These are phyloP conservation scores for Carassius gibelio DNA, from an alignment of 2,113 vertebrate genomes.

Conservation along the genomic window DNA sequence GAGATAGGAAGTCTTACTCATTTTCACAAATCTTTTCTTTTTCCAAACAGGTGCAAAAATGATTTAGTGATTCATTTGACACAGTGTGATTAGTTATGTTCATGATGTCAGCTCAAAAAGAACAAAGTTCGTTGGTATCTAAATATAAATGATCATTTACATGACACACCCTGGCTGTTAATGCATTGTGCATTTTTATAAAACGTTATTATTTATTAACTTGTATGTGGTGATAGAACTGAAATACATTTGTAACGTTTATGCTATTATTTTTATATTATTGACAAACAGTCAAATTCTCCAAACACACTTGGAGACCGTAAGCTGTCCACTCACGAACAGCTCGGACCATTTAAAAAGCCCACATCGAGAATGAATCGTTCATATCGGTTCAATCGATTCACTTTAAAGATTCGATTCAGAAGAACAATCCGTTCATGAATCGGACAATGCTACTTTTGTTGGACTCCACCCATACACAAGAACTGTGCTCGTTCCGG, in stretches of 20 bases:
- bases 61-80: neutral
- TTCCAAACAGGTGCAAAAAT: neutral
- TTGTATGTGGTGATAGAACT: neutral
- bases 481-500: slow-evolving; percentile 17
- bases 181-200: neutral
- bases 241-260: neutral
- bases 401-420: neutral
- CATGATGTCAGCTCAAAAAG: neutral
- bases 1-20: neutral
- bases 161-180: neutral
- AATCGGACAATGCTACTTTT: neutral
- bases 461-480: slow-evolving; percentile 35
- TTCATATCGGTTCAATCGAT: neutral
- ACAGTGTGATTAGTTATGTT: neutral
- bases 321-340: neutral
- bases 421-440: neutral
- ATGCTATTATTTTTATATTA: neutral
- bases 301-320: neutral
- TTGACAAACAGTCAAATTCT: neutral
- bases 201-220: neutral
- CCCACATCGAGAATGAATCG: neutral
- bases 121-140: neutral
- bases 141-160: neutral
- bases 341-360: neutral
- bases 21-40: neutral